A percentile compares a stretch with the other conserved stretches of the same genome.
Evolutionary conservation across 2,888 invertebrate species (phyloP).

Genomic region (Drosophila cracens): DNA sequence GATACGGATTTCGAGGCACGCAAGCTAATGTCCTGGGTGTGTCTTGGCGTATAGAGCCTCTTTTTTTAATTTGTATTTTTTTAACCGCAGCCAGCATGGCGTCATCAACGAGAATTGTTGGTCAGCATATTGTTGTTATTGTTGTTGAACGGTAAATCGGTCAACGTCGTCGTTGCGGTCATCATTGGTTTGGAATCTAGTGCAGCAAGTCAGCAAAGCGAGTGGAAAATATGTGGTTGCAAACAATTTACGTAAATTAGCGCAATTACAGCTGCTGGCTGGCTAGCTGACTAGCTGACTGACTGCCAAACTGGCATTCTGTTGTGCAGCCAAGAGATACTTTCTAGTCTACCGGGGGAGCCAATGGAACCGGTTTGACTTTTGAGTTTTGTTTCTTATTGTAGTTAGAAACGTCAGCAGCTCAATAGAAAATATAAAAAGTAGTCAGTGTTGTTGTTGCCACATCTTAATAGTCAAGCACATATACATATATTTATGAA

Average conservation of each 20-base stretch:
- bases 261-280: slow-evolving; percentile 59
- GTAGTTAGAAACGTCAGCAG: slow-evolving; percentile 31
- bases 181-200: slow-evolving; percentile 65
- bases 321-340: slow-evolving; percentile 54
- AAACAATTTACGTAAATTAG: slow-evolving; percentile 71
- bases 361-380: slow-evolving; percentile 55
- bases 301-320: slow-evolving; percentile 30
- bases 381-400: slow-evolving; percentile 27
- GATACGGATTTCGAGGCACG: slow-evolving; percentile 4
- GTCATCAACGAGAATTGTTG: slow-evolving; percentile 35
- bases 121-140: slow-evolving; percentile 16
- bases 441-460: slow-evolving; percentile 22
- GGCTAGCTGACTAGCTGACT: background rate
- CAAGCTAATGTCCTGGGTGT: slow-evolving; percentile 45
- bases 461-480: background rate
- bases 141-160: slow-evolving; percentile 49
- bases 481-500: background rate
- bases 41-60: slow-evolving; percentile 4
- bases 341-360: slow-evolving; percentile 57
- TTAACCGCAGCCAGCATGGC: slow-evolving; percentile 31
- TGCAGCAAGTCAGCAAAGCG: slow-evolving; percentile 48
- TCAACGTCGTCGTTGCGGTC: slow-evolving; percentile 46
- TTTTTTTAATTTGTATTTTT: background rate
- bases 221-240: slow-evolving; percentile 56
- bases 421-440: slow-evolving; percentile 9